Conservation (phyloP, 2,113 vertebrate genomes). For the Scomber colias region DNA sequence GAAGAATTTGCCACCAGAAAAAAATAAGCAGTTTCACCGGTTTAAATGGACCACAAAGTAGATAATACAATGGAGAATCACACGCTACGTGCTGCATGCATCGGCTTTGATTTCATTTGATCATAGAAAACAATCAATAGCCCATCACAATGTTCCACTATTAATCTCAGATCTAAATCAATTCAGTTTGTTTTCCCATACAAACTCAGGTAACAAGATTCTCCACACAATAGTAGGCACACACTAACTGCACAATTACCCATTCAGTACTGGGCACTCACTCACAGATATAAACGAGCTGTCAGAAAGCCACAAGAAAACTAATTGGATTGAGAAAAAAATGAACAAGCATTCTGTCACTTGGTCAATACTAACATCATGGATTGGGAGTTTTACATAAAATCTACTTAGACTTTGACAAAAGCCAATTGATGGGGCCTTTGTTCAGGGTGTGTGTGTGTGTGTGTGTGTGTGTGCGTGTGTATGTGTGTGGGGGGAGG, state of each 20-base stretch:
- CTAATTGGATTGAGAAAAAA: slow-evolving; percentile 81
- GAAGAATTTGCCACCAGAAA: not conserved
- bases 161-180: slow-evolving; percentile 75
- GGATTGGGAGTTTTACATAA: slow-evolving; percentile 81
- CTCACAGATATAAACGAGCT: slow-evolving; percentile 82
- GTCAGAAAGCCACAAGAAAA: slow-evolving; percentile 79
- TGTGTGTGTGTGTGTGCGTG: too few relatives aligned
- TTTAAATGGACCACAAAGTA: slow-evolving; percentile 21
- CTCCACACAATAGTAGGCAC: slow-evolving; percentile 58
- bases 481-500: not conserved
- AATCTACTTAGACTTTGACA: slow-evolving; percentile 80
- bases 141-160: slow-evolving; percentile 63
- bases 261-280: slow-evolving; percentile 69
- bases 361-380: slow-evolving; percentile 81
- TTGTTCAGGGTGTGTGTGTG: not conserved
- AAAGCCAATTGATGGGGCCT: slow-evolving; percentile 66
- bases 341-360: slow-evolving; percentile 79
- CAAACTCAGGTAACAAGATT: slow-evolving; percentile 73
- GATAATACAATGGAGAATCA: not conserved
- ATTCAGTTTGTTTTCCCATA: slow-evolving; percentile 66
- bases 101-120: slow-evolving; percentile 67
- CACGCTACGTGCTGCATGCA: slow-evolving; percentile 18
- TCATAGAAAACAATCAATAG: slow-evolving; percentile 69
- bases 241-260: slow-evolving; percentile 77
- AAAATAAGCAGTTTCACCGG: slow-evolving; percentile 3